Percentiles rank a stretch among this genome's conserved stretches.
These are phyloP conservation scores for Cephalopholis sonnerati DNA, from an alignment of 2,113 vertebrate genomes.

Conservation along the genomic window DNA sequence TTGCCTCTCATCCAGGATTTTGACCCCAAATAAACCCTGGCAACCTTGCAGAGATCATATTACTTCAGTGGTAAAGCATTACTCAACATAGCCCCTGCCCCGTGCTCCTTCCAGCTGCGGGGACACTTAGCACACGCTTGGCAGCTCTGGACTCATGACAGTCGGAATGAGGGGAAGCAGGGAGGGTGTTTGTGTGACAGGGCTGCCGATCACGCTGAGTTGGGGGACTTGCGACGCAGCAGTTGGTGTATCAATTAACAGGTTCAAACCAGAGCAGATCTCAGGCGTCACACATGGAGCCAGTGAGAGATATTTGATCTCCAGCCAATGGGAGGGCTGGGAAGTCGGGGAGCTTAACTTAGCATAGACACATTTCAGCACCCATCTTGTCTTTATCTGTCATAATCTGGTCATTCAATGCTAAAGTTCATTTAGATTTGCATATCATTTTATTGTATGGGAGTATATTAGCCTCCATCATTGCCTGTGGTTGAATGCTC, in stretches of 20 bases:
- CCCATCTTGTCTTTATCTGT: constrained; percentile 1
- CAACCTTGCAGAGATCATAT: constrained; percentile 15
- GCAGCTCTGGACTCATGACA: constrained; percentile 17
- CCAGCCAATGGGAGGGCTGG: constrained; percentile 47
- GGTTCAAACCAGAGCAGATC: constrained; percentile 64
- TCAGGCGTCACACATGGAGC: constrained; percentile 48
- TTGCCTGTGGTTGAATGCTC: background rate
- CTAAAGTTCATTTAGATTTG: constrained; percentile 10
- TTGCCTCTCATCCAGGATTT: background rate
- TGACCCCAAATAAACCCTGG: background rate
- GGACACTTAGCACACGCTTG: background rate
- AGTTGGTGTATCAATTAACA: constrained; percentile 76
- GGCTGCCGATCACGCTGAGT: constrained; percentile 30
- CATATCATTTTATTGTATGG: constrained; percentile 9
- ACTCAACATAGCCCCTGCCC: background rate
- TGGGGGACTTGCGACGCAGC: constrained; percentile 53
- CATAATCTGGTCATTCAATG: constrained; percentile 6
- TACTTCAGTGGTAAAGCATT: background rate
- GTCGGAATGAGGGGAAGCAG: background rate
- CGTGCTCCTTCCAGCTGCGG: background rate
- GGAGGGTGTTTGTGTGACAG: constrained; percentile 18
- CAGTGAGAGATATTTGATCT: constrained; percentile 75
- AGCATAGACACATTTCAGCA: constrained; percentile 22
- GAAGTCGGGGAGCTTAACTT: constrained; percentile 50
- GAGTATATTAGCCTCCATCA: background rate